Base-by-base conservation (phyloP, 2,888 invertebrate genomes). In the Deilephila porcellus region DNA sequence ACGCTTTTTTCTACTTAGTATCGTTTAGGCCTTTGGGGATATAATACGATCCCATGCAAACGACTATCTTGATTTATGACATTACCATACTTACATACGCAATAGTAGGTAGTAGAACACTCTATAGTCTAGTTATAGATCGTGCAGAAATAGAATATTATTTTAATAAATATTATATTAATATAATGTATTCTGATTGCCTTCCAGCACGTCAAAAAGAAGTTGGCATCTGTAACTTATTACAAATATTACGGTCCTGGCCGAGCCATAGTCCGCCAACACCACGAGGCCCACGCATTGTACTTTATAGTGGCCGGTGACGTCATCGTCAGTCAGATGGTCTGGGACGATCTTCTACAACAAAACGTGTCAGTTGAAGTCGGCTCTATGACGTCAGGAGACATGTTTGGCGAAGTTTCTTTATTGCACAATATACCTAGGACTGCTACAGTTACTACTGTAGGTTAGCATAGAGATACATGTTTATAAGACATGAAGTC, bases 351-450 rank as follows among this genome's bases (percentile, higher is more conserved):
- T 73, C 82, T 95, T 34, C 82, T 95, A 1, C 91, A 95, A 20
- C 86, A 93, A 80, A 80, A 89, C 67, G 83, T 94, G 0, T 93
- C 93, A 0, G 88, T 92, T 25, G 94, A 95, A 20, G 88, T 96
- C 11, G 95, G 95, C 6, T 84, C 83, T 0, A 92, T 96, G 88
- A 93, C 92, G 34, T 77, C 95, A 0, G 97, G 96, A 0, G 96
- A 95, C 73, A 95, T 96, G 93, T 96, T 97, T 80, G 97, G 97
- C 0, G 96, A 97, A 87, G 95, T 96, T 19, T 96, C 96, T 0
- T 85, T 97, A 60, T 84, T 97, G 72, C 96, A 96, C 79, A 93
- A 94, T 34, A 95, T 96, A 64, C 94, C 94, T 6, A 93, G 97
- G 82, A 95, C 95, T 8, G 96, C 96, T 25, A 96, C 96, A 0